Evolutionary conservation across 2,797 vertebrate genomes (phyloP).

Genomic region (Galago senegalensis): DNA sequence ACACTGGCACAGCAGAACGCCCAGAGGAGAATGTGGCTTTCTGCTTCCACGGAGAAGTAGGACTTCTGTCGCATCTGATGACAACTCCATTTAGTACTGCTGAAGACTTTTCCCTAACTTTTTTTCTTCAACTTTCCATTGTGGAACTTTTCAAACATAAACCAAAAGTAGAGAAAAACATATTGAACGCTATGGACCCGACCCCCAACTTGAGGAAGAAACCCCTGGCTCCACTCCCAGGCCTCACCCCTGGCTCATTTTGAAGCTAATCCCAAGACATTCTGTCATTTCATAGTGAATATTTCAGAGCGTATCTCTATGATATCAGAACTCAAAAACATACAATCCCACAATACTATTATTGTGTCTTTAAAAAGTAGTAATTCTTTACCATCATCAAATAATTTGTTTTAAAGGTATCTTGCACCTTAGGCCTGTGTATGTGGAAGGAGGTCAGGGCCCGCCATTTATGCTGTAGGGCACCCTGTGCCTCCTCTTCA

Average conservation of each 20-base stretch:
- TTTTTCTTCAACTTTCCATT: constrained; percentile 10
- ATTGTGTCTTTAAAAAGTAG: neutral
- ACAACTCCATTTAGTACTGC: neutral
- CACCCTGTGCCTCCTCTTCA: neutral
- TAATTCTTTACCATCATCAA: neutral
- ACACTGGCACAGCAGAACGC: neutral
- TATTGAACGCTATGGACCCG: neutral
- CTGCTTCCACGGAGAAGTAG: neutral
- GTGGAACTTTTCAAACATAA: constrained; percentile 3
- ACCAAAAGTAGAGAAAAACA: neutral
- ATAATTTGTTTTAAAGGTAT: neutral
- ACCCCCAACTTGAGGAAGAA: neutral
- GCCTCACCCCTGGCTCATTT: neutral
- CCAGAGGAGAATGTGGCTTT: neutral
- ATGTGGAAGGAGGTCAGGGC: neutral
- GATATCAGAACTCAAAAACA: neutral
- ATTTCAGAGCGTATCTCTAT: neutral
- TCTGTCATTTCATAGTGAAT: constrained; percentile 24
- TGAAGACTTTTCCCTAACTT: constrained; percentile 6
- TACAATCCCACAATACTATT: neutral
- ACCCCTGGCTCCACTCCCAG: neutral
- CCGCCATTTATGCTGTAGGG: neutral
- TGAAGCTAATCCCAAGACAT: constrained; percentile 39
- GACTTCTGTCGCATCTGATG: neutral
- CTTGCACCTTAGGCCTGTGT: neutral